Conservation (phyloP, 2,797 vertebrate genomes). For the Microctenopoma lineatum region DNA sequence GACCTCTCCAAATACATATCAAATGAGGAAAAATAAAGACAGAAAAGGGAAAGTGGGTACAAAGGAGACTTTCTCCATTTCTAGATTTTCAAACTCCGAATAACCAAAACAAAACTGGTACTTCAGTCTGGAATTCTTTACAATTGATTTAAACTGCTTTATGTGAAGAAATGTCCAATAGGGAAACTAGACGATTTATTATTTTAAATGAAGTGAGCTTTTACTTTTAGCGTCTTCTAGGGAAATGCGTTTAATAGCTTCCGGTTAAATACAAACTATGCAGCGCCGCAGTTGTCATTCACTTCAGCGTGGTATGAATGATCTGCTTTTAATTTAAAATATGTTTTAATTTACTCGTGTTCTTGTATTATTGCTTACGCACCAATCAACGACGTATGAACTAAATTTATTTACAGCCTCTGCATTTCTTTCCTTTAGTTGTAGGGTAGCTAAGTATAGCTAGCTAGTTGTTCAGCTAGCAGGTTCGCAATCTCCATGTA, state of each 20-base stretch:
- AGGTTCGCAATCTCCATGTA: too few relatives aligned
- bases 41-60: too few relatives aligned
- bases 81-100: too few relatives aligned
- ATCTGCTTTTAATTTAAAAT: background rate
- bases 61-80: too few relatives aligned
- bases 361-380: rapidly evolving
- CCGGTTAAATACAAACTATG: slow-evolving; percentile 74
- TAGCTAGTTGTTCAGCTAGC: slow-evolving; percentile 19
- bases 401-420: rapidly evolving
- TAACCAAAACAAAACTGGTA: too few relatives aligned
- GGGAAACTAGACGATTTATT: too few relatives aligned
- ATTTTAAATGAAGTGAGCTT: too few relatives aligned
- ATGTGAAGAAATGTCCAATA: too few relatives aligned
- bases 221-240: background rate
- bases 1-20: too few relatives aligned
- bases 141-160: too few relatives aligned
- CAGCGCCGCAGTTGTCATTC: slow-evolving; percentile 58
- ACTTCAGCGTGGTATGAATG: slow-evolving; percentile 68
- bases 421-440: background rate
- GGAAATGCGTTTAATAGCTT: slow-evolving; percentile 36
- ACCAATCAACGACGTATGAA: rapidly evolving
- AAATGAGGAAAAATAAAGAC: too few relatives aligned
- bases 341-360: background rate
- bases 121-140: too few relatives aligned
- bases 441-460: slow-evolving; percentile 27